These are phyloP conservation scores for Amia ocellicauda DNA, from an alignment of 2,113 vertebrate genomes.

Conservation along the genomic window DNA sequence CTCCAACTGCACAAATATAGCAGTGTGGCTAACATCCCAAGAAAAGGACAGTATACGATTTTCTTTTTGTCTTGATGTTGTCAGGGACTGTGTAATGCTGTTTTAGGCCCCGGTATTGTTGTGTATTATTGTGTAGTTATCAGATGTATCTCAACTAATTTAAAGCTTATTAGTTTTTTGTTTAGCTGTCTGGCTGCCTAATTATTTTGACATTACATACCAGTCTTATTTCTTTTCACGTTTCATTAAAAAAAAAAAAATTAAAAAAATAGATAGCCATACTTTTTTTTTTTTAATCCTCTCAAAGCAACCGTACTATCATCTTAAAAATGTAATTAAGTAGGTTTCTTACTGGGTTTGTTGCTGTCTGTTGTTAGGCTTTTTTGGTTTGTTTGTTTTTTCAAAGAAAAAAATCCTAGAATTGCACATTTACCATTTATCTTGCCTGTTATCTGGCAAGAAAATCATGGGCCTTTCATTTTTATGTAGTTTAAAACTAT, in stretches of 20 bases:
- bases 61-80: slow-evolving; percentile 57
- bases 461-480: slow-evolving; percentile 54
- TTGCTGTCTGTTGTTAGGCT: slow-evolving; percentile 60
- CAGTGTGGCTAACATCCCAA: slow-evolving; percentile 53
- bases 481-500: slow-evolving; percentile 52
- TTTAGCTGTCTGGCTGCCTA: slow-evolving; percentile 49
- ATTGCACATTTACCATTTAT: slow-evolving; percentile 54
- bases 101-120: slow-evolving; percentile 70
- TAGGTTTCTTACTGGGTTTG: slow-evolving; percentile 48
- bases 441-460: slow-evolving; percentile 51
- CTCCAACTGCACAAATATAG: slow-evolving; percentile 48
- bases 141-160: slow-evolving; percentile 60
- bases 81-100: slow-evolving; percentile 67
- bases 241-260: slow-evolving; percentile 51
- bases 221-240: slow-evolving; percentile 44
- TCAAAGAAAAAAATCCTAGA: slow-evolving; percentile 49
- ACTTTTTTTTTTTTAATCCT: slow-evolving; percentile 59
- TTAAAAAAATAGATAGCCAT: slow-evolving; percentile 62
- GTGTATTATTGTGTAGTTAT: slow-evolving; percentile 73
- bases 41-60: slow-evolving; percentile 39
- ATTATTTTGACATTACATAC: slow-evolving; percentile 59
- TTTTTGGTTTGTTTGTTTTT: slow-evolving; percentile 26
- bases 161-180: slow-evolving; percentile 54
- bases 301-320: slow-evolving; percentile 63
- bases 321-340: slow-evolving; percentile 63